A percentile compares a stretch with the other conserved stretches of the same genome.
Evolutionary conservation across 1,140 invertebrate genomes (phyloP).

Genomic region (Macrocentrus cingulum): DNA sequence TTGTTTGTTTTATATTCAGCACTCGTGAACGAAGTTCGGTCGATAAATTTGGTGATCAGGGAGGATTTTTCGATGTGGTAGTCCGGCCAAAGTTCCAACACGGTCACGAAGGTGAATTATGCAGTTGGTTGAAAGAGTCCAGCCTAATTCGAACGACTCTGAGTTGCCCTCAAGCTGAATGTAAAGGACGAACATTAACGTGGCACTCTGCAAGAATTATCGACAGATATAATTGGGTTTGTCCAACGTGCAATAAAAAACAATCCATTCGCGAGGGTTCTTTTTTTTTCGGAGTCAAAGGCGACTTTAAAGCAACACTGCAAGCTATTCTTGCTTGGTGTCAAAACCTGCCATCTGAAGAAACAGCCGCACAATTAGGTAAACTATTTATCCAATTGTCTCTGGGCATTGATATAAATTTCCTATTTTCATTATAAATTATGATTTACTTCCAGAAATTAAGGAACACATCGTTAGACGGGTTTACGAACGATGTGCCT

Average conservation of each 20-base stretch:
- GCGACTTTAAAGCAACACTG: slow-evolving; percentile 55
- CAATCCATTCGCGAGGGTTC: slow-evolving; percentile 56
- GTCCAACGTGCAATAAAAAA: slow-evolving; percentile 49
- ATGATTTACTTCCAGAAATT: slow-evolving; percentile 54
- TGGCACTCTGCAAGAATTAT: slow-evolving; percentile 56
- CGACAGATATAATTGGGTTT: slow-evolving; percentile 60
- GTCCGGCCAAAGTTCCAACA: slow-evolving; percentile 56
- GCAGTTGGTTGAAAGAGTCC: slow-evolving; percentile 56
- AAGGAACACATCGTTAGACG: slow-evolving; percentile 55
- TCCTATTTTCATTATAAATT: background rate
- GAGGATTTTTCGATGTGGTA: slow-evolving; percentile 54
- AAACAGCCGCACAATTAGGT: slow-evolving; percentile 46
- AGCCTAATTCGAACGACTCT: slow-evolving; percentile 50
- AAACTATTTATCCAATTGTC: background rate
- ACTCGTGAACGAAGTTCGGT: no score
- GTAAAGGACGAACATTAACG: slow-evolving; percentile 47
- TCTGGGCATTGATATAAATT: background rate
- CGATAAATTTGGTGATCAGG: slow-evolving; percentile 47
- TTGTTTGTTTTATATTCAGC: no score
- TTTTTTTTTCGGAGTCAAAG: slow-evolving; percentile 57
- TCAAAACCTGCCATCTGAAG: slow-evolving; percentile 47
- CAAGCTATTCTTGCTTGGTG: slow-evolving; percentile 59
- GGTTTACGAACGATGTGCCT: slow-evolving; percentile 53
- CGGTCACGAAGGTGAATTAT: slow-evolving; percentile 59
- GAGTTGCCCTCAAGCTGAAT: slow-evolving; percentile 46